Base-by-base conservation (phyloP, 2,888 invertebrate species). In the Punctoribates punctum region DNA sequence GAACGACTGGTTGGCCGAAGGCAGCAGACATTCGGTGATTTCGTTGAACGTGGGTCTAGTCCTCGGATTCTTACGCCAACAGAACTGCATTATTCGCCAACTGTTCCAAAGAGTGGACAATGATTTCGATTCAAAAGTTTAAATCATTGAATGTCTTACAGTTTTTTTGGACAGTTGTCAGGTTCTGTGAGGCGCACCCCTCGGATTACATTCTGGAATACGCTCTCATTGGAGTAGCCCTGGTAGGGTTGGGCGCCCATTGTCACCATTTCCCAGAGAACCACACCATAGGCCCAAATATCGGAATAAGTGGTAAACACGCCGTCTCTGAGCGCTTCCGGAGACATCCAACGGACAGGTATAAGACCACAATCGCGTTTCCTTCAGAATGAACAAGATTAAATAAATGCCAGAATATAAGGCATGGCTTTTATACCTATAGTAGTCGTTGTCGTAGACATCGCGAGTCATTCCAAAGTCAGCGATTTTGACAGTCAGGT, bases 251-350 rank as follows among this genome's bases (percentile, higher is more conserved):
- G 97, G 81, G 94, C 94, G 17, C 96, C 98, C 74, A 98, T 87
- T 0, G 98, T 98, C 46, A 94, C 93, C 94, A 99, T 97, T 87
- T 99, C 98, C 96, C 98, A 99, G 74, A 99, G 85, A 11, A 97
- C 96, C 74, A 97, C 92, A 48, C 97, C 97, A 83, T 91, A 97
- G 83, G 84, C 83, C 84, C 84, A 85, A 34, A 85, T 82, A 77
- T 85, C 84, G 13, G 83, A 83, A 78, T 84, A 90, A 83, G 90
- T 91, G 75, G 94, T 92, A 85, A 96, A 96, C 74, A 95, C 86
- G 88, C 95, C 95, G 83, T 96, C 96, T 82, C 92, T 91, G 79
- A 96, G 87, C 83, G 94, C 94, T 85, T 96, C 96, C 48, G 96
- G 96, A 79, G 95, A 91, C 96, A 96, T 96, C 96, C 96, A 96